Evolutionary conservation across 2,797 vertebrate genomes (phyloP), one percentile per base, ranked within the genome.

Genomic region (Oreochromis mossambicus): DNA sequence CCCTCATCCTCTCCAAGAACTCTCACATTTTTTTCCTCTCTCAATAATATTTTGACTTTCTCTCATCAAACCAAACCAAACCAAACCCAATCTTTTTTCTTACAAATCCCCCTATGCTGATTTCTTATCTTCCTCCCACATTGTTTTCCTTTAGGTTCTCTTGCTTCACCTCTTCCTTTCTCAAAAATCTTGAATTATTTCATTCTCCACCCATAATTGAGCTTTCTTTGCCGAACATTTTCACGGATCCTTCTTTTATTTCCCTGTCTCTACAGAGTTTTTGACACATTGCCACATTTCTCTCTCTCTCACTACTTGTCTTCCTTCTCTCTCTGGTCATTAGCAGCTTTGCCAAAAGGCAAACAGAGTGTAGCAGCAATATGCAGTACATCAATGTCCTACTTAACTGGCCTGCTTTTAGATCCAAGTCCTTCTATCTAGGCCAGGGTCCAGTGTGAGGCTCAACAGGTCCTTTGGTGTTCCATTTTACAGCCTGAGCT

Each of bases 371-470:
- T 15, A 21, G 77, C 68, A 73, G 32, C 75, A 79, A 36, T 82
- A 80, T 79, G 89, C 50, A 82, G 80, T 48, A 78, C 84, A 79
- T 87, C 83, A 78, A 82, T 73, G 92, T 91, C 93, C 92, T 92
- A 94, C 82, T 94, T 94, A 86, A 85, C 75, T 79, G 92, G 79
- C 89, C 92, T 85, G 86, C 77, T 93, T 95, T 93, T 77, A 90
- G 79, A 90, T 90, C 88, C 84, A 84, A 82, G 89, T 84, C 80
- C 79, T 19, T 85, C 52, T 81, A 94, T 91, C 76, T 94, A 90
- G 93, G 94, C 83, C 92, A 91, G 76, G 83, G 92, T 94, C 91
- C 89, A 90, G 63, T 24, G 81, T 4, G 56, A 83, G 82, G 87
- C 81, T 88, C 80, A 76, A 52, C 55, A 83, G 77, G 81, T 83